These are phyloP conservation scores for Panopea generosa DNA, from an alignment of 2,888 invertebrate species.

Conservation along the genomic window DNA sequence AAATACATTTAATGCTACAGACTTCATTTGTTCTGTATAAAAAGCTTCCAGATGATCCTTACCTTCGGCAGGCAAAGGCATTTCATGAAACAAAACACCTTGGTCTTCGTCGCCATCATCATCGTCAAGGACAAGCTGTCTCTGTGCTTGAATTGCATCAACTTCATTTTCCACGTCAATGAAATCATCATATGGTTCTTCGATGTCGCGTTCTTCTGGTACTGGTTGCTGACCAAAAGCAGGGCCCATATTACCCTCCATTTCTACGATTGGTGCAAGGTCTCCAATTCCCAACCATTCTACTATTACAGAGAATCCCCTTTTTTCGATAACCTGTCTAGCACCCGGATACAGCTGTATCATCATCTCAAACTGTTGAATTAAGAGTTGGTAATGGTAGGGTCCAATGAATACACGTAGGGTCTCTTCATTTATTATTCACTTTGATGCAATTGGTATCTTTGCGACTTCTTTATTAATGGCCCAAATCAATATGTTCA, in stretches of 20 bases:
- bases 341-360: constrained; percentile 41
- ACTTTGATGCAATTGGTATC: constrained; percentile 67
- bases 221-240: constrained; percentile 7
- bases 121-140: constrained; percentile 62
- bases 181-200: constrained; percentile 61
- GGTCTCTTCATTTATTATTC: constrained; percentile 72
- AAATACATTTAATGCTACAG: constrained; percentile 49
- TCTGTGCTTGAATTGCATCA: constrained; percentile 57
- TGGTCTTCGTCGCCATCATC: constrained; percentile 32
- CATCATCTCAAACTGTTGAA: not conserved
- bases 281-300: constrained; percentile 73
- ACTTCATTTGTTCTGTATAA: constrained; percentile 29
- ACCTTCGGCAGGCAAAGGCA: constrained; percentile 44
- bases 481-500: constrained; percentile 55
- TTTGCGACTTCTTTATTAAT: constrained; percentile 64
- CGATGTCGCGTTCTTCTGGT: constrained; percentile 41
- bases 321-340: constrained; percentile 68
- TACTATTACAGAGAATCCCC: not conserved
- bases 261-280: constrained; percentile 47
- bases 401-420: constrained; percentile 58
- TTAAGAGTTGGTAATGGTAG: constrained; percentile 28
- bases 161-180: constrained; percentile 66
- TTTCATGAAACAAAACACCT: constrained; percentile 74
- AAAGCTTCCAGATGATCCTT: constrained; percentile 6
- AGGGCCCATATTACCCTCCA: constrained; percentile 36